Conservation (phyloP, 2,113 vertebrate genomes). For the Gobiocypris rarus region DNA sequence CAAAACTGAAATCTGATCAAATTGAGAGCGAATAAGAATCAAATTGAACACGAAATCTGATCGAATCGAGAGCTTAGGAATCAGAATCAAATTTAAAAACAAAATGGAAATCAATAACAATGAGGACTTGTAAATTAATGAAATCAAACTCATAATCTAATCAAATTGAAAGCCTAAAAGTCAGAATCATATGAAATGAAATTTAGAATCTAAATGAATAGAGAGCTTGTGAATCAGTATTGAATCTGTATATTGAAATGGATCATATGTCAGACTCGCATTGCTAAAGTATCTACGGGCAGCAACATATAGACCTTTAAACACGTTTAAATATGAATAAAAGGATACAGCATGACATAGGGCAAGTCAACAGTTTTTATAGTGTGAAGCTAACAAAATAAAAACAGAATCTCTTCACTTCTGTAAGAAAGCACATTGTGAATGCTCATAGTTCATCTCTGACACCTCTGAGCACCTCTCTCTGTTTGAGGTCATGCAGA, state of each 20-base stretch:
- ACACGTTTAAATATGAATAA: background rate
- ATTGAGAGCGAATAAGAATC: too few relatives aligned
- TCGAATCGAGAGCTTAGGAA: too few relatives aligned
- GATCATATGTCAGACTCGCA: background rate
- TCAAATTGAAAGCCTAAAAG: too few relatives aligned
- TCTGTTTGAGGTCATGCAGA: constrained; percentile 35
- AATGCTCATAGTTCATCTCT: constrained; percentile 26
- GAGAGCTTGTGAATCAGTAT: background rate
- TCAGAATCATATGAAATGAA: too few relatives aligned
- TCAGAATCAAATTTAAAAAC: too few relatives aligned
- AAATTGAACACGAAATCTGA: too few relatives aligned
- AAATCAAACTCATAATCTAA: too few relatives aligned
- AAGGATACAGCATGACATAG: background rate
- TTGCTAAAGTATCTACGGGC: background rate
- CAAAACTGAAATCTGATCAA: too few relatives aligned
- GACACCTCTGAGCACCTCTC: constrained; percentile 17
- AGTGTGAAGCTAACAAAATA: constrained; percentile 10
- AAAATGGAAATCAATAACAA: too few relatives aligned
- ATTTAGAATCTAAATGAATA: background rate
- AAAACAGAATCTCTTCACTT: constrained; percentile 17
- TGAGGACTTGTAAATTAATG: too few relatives aligned
- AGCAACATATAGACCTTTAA: background rate
- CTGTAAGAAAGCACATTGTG: constrained; percentile 3
- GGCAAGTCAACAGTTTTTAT: background rate
- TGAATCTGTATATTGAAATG: background rate